Evolutionary conservation across 1,140 invertebrate species (phyloP).

Genomic region (Teleogryllus occipitalis): DNA sequence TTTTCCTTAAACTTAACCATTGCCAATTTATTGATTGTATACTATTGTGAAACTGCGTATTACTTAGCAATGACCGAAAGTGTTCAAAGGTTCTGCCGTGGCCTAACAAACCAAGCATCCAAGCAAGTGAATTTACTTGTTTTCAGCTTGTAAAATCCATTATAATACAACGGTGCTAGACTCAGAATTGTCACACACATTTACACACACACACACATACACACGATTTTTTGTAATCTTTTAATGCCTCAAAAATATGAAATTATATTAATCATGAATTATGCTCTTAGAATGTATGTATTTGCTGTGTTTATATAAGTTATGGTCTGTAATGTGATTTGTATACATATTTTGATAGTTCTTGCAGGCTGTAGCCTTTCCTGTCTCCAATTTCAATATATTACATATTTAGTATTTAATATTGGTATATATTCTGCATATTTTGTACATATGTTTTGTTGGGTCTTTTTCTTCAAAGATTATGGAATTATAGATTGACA

Average conservation of each 20-base stretch:
- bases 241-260: not conserved
- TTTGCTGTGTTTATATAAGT: not conserved
- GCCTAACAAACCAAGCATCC: not conserved
- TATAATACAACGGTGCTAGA: not conserved
- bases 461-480: not conserved
- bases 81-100: constrained; percentile 3
- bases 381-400: not conserved
- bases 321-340: not conserved
- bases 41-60: not conserved
- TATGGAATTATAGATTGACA: not conserved
- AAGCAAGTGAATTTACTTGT: not conserved
- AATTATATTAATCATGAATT: not conserved
- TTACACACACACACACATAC: not conserved
- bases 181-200: not conserved
- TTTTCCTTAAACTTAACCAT: not conserved
- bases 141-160: not conserved
- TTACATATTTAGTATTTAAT: not conserved
- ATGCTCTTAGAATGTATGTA: not conserved
- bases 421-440: not conserved
- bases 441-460: not conserved
- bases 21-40: constrained; percentile 2
- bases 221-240: not conserved
- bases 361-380: not conserved
- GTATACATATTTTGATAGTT: not conserved
- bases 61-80: not conserved